A percentile compares a stretch with the other conserved stretches of the same genome.
Conservation (phyloP, 2,113 vertebrate genomes). For the Acrocephalus kingi region DNA sequence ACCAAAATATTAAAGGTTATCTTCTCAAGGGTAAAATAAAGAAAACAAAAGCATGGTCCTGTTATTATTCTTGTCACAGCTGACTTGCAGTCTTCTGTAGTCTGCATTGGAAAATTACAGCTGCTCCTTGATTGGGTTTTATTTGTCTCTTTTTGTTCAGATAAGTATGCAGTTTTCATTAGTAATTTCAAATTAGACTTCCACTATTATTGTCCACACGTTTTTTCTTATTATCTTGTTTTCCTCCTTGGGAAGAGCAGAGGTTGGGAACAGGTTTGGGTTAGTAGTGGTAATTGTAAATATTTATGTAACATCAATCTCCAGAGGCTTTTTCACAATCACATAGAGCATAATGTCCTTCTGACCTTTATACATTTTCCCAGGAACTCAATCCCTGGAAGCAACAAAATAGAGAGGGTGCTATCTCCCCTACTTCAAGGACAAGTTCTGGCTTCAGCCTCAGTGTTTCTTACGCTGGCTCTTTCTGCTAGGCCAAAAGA, state of each 20-base stretch:
- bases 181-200: neutral
- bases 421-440: neutral
- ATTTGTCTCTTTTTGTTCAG: neutral
- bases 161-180: neutral
- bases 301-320: constrained; percentile 12
- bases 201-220: neutral
- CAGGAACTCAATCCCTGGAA: constrained; percentile 30
- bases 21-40: constrained; percentile 58
- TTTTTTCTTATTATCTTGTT: neutral
- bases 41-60: constrained; percentile 41
- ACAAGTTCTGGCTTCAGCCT: neutral
- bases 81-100: neutral
- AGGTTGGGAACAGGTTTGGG: neutral
- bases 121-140: neutral
- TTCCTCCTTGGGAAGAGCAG: neutral
- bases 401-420: neutral
- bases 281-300: constrained; percentile 14
- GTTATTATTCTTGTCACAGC: constrained; percentile 14
- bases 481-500: neutral
- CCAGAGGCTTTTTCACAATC: constrained; percentile 32
- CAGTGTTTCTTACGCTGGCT: neutral
- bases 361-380: constrained; percentile 50
- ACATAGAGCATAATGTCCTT: neutral
- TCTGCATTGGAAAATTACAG: constrained; percentile 49
- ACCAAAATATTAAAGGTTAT: constrained; percentile 51